phyloP scores from a whole-genome alignment of 2,113 vertebrate species.

The Rhynchomys soricoides region DNA sequence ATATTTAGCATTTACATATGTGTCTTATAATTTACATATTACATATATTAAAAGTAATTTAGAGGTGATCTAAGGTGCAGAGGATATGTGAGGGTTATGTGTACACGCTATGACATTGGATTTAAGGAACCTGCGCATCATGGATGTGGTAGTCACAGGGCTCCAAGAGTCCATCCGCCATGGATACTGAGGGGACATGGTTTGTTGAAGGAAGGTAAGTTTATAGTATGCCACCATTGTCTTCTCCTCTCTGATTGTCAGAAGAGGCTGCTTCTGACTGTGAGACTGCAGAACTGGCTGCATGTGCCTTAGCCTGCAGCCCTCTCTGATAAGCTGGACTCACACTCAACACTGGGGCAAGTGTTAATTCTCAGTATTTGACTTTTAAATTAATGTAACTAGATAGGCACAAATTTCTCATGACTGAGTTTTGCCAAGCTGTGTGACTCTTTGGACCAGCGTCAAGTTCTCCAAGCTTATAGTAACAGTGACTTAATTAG shows the following conservation, averaged over 20 bases:
- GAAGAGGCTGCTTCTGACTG: neutral
- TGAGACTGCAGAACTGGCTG: neutral
- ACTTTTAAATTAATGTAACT: constrained; percentile 51
- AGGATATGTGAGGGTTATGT: neutral
- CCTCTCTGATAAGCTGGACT: neutral
- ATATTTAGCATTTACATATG: neutral
- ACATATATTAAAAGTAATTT: neutral
- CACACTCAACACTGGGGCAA: neutral
- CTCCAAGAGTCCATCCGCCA: neutral
- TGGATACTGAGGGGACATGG: too few relatives aligned
- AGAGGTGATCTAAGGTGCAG: neutral
- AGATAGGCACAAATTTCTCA: constrained; percentile 59
- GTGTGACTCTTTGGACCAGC: constrained; percentile 7
- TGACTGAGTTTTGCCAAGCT: constrained; percentile 43
- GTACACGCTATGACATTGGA: neutral
- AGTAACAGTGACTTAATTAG: constrained; percentile 61
- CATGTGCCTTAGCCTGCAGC: neutral
- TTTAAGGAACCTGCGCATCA: neutral
- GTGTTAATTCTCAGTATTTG: constrained; percentile 17
- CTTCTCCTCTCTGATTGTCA: neutral
- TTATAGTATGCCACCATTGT: neutral
- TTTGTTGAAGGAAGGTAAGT: constrained; percentile 5
- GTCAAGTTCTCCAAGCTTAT: constrained; percentile 36
- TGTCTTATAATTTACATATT: neutral
- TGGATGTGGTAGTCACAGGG: neutral